A percentile compares a stretch with the other conserved stretches of the same genome.
phyloP scores from a whole-genome alignment of 37 sponge, comb jelly and placozoan species.

The Lycopodina hypogea region DNA sequence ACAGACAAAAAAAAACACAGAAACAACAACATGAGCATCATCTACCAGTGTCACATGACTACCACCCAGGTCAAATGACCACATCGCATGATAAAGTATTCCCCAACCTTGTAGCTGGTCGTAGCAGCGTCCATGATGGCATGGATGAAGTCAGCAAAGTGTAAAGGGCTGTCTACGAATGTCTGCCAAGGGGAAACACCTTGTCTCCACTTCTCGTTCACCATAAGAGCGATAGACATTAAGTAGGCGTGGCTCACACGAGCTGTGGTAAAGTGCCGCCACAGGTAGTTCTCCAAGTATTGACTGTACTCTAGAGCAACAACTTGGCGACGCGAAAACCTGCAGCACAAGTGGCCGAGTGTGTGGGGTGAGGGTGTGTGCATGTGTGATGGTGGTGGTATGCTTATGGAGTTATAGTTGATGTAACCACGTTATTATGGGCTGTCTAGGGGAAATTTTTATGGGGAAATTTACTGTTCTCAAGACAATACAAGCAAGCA shows the following conservation, averaged over 20 bases:
- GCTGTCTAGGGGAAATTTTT: no score
- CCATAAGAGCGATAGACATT: constrained; percentile 90
- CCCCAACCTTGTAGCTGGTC: constrained; percentile 21
- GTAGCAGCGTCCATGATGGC: constrained; percentile 18
- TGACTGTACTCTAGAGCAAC: constrained; percentile 92
- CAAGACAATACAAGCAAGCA: no score
- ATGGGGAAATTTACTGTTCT: no score
- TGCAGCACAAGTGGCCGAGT: constrained; percentile 8
- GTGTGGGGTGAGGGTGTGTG: no score
- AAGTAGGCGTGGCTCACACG: constrained; percentile 58
- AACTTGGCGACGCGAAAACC: constrained; percentile 65
- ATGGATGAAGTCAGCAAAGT: constrained; percentile 55
- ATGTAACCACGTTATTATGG: not conserved
- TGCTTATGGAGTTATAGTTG: not conserved
- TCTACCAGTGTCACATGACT: not conserved
- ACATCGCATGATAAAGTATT: no score
- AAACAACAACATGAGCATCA: no score
- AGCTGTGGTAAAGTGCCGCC: constrained; percentile 84
- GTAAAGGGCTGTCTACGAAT: constrained; percentile 41
- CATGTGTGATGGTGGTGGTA: no score
- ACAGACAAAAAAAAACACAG: not conserved
- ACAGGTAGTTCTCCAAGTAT: constrained; percentile 95
- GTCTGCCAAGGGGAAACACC: constrained; percentile 83
- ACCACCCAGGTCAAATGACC: not conserved
- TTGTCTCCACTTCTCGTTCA: constrained; percentile 97